Evolutionary conservation across 2,888 invertebrate genomes (phyloP), one percentile per base, ranked within the genome.

Genomic region (Temnothorax ravouxi): DNA sequence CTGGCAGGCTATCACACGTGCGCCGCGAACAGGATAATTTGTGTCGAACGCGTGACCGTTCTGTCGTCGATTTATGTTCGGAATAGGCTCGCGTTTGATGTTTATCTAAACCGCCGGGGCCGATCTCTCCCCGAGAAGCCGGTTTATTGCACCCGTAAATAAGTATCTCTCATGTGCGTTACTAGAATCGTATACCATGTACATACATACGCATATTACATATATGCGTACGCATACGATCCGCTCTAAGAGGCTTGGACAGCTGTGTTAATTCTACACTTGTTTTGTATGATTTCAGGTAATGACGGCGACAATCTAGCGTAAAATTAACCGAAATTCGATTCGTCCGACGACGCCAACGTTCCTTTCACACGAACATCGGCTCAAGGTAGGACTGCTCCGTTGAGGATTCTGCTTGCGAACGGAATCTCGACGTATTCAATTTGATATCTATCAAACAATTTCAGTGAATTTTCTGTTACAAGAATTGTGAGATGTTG

Each of bases 1-100:
- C 44, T 74, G 66, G 29, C 76, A 67, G 56, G 61, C 83, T 84
- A 87, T 87, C 89, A 87, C 76, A 76, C 89, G 86, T 87, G 88
- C 83, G 80, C 86, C 84, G 87, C 71, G 80, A 79, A 86, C 88
- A 82, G 84, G 87, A 88, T 89, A 90, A 91, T 91, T 91, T 86
- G 88, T 90, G 88, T 89, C 88, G 89, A 85, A 90, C 89, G 89
- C 90, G 91, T 91, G 91, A 91, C 88, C 87, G 79, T 85, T 83
- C 84, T 84, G 84, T 85, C 86, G 82, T 87, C 86, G 85, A 88
- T 90, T 88, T 89, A 89, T 89, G 76, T 82, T 13, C 84, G 84
- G 86, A 69, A 83, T 79, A 88, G 89, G 67, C 82, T 79, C 84
- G 76, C 80, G 77, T 79, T 76, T 83, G 88, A 87, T 88, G 75